Base-by-base conservation (phyloP, 2,888 invertebrate species). In the Perizoma flavofasciatum region DNA sequence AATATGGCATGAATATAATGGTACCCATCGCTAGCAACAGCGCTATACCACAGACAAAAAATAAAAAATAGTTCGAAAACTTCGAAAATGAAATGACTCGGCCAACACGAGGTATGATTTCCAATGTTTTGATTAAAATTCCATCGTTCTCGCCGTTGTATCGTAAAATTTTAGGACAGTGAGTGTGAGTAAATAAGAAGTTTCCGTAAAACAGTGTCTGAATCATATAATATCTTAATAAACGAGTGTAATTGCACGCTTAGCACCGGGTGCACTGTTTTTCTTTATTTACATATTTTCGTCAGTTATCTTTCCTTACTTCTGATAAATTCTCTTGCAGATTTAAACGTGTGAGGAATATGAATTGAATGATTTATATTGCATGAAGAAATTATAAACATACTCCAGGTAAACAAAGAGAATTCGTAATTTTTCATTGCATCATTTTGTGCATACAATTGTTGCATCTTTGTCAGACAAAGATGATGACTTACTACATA, bases 381-480 rank as follows among this genome's bases (percentile, higher is more conserved):
- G 40, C 40, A 54, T 48, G 44, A 56, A 77, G 76, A 75, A 68
- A 65, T 70, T 77, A 65, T 65, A 74, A 71, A 60, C 55, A 64
- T 65, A 68, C 55, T 75, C 69, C 74, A 78, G 86, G 89, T 88
- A 72, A 82, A 70, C 61, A 53, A 65, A 66, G 55, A 61, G n/a
- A 49, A 44, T 51, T 54, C 47, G 35, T 10, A 10, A 50, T 32
- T 50, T 44, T 41, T 33, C 34, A 40, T 59, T 61, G 66, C 67
- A 70, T 68, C 67, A 67, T 61, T 59, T 66, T 61, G 46, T 62
- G 53, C 32, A 49, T 33, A 2, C 46, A 51, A 37, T 45, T 59
- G 49, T 49, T 52, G 55, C 53, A 60, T 40, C 59, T 43, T 45
- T 53, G 49, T 44, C 33, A 35, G 3, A 37, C 35, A 35, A 35